Evolutionary conservation across 2,113 vertebrate species (phyloP), one percentile per base, ranked within the genome.

Genomic region (Catagonus wagneri): DNA sequence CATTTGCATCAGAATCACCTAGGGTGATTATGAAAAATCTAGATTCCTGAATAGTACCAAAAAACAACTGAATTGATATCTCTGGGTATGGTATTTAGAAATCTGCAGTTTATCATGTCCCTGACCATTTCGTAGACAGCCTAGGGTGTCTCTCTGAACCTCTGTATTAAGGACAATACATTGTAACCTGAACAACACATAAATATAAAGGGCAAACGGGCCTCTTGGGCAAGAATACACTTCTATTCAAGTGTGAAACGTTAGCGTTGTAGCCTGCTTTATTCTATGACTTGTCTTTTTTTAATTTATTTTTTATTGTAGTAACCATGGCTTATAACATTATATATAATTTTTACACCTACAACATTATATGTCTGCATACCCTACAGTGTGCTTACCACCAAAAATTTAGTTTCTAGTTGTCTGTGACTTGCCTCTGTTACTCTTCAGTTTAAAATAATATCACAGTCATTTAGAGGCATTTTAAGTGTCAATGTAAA

Each of bases 401-500:
- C 54, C n/a, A 79, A 79, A 79, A 58, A 79, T 58, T 25, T 25
- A 79, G n/a, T 79, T 79, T 58, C 32, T 58, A 25, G n/a, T 58
- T 58, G 32, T 61, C 61, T 13, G 2, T 65, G 60, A 69, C 34
- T 88, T 76, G 22, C n/a, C 68, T 85, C 69, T 89, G 19, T 94
- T 60, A 66, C 14, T 88, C 32, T 91, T 94, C 25, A 14, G 36
- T 91, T 71, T 85, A 63, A 95, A 85, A 66, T 72, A 52, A 29
- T 72, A 58, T 20, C 25, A 10, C 60, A 6, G 15, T 61, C 63
- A 69, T 36, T 88, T 29, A 71, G 68, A 83, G 71, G 6, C 54
- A 83, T 89, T 8, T 0, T 54, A 44, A 36, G 4, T 52, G 32
- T 88, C n/a, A 34, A 0, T 54, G 19, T 69, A 88, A 69, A 86